These are phyloP conservation scores for Asobara japonica DNA, from an alignment of 1,140 invertebrate species.

Conservation along the genomic window DNA sequence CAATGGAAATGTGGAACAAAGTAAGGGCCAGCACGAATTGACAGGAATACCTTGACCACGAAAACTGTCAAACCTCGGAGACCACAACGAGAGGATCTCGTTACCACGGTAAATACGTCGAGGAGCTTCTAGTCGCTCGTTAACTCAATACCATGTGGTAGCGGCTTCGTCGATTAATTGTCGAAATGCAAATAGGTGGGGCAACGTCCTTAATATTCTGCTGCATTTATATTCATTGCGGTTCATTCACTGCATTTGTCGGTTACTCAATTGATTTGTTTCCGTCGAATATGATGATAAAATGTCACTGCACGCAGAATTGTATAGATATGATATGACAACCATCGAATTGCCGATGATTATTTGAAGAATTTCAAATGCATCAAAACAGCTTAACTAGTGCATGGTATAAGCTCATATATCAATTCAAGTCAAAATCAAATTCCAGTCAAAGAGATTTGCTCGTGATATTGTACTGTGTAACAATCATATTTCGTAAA, in stretches of 20 bases:
- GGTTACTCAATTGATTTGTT: neutral
- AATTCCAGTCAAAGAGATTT: no score
- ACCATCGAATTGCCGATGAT: neutral
- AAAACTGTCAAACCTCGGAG: neutral
- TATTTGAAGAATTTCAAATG: neutral
- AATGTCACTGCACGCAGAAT: neutral
- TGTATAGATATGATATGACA: neutral
- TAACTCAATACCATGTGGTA: conserved; percentile 26
- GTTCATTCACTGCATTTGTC: conserved; percentile 8
- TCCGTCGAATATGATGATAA: neutral
- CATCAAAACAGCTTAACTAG: no score
- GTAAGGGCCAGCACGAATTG: neutral
- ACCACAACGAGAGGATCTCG: conserved; percentile 29
- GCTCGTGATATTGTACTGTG: no score
- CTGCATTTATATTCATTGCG: conserved; percentile 18
- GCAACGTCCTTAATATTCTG: conserved; percentile 13
- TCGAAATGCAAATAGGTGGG: conserved; percentile 27
- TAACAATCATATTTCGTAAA: no score
- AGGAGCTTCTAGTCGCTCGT: conserved; percentile 24
- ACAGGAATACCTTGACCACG: conserved; percentile 3
- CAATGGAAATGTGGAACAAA: neutral
- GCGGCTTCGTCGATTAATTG: conserved; percentile 24
- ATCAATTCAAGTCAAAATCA: no score
- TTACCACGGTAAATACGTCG: conserved; percentile 26
- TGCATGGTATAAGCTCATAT: no score